These are phyloP conservation scores for Heterodera filipjevi DNA, from an alignment of 2,888 invertebrate species.

Conservation along the genomic window DNA sequence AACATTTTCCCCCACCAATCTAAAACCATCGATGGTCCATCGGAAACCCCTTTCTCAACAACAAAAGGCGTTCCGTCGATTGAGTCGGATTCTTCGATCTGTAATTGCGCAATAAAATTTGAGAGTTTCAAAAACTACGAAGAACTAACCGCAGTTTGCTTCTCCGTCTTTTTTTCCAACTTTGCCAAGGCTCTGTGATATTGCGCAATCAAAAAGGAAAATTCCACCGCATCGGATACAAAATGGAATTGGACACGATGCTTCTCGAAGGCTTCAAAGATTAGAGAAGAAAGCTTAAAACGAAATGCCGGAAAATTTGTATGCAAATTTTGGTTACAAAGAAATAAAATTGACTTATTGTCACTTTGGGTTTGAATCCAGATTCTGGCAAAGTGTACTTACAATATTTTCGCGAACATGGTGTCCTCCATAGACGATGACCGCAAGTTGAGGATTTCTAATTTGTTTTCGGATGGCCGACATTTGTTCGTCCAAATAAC, in stretches of 20 bases:
- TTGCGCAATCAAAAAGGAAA: constrained; percentile 48
- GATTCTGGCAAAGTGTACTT: neutral
- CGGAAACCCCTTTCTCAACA: constrained; percentile 46
- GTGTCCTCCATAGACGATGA: constrained; percentile 37
- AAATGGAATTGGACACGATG: constrained; percentile 46
- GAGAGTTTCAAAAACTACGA: constrained; percentile 3
- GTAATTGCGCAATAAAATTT: neutral
- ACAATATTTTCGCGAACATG: constrained; percentile 27
- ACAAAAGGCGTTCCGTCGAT: constrained; percentile 24
- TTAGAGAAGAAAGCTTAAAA: constrained; percentile 37
- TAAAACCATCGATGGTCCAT: constrained; percentile 41
- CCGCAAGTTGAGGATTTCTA: constrained; percentile 37
- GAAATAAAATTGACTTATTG: too few species aligned
- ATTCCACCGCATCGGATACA: constrained; percentile 37
- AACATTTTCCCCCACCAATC: constrained; percentile 51
- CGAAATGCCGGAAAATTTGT: neutral
- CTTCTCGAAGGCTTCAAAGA: constrained; percentile 42
- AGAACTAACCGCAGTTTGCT: constrained; percentile 13
- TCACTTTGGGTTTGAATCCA: too few species aligned
- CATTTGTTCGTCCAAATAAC: constrained; percentile 33
- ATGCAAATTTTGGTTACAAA: neutral
- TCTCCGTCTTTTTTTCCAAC: constrained; percentile 44
- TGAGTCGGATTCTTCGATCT: neutral
- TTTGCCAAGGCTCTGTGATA: constrained; percentile 50
- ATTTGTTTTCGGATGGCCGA: neutral